phyloP scores from a whole-genome alignment of 2,797 vertebrate species.

The Limnodromus scolopaceus region DNA sequence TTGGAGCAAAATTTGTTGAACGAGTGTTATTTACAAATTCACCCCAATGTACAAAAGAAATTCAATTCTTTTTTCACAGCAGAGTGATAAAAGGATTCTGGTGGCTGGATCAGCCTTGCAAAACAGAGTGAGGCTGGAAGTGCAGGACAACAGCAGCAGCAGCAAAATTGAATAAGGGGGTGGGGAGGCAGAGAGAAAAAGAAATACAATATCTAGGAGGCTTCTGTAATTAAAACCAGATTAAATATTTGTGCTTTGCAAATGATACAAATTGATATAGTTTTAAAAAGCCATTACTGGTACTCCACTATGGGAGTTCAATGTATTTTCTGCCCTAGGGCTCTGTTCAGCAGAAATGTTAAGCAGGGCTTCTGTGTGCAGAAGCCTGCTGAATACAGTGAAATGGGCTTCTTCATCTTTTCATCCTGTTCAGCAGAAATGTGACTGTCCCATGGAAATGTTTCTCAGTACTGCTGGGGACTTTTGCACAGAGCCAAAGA shows the following conservation, averaged over 20 bases:
- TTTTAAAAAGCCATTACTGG: conserved; percentile 42
- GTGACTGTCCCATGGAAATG: conserved; percentile 2
- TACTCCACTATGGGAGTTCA: conserved; percentile 21
- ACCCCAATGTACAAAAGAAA: conserved; percentile 44
- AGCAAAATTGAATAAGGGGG: neutral
- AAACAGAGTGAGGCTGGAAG: neutral
- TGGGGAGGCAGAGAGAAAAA: neutral
- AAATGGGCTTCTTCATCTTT: conserved; percentile 31
- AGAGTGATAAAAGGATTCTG: conserved; percentile 41
- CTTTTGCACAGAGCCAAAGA: neutral
- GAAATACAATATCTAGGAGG: neutral
- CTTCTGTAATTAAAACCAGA: conserved; percentile 46
- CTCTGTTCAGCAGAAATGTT: conserved; percentile 45
- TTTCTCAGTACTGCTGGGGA: neutral
- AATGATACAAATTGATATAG: conserved; percentile 30
- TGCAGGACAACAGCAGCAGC: neutral
- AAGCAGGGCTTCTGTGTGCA: conserved; percentile 3
- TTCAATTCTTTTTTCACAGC: conserved; percentile 39
- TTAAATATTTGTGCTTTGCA: neutral
- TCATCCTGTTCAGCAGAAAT: conserved; percentile 38
- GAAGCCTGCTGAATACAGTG: conserved; percentile 30
- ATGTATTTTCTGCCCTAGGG: conserved; percentile 37
- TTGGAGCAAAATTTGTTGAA: conserved; percentile 53
- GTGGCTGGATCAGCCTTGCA: neutral
- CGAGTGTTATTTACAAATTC: conserved; percentile 50